A percentile compares a stretch with the other conserved stretches of the same genome.
Conservation (phyloP, 2,797 vertebrate species). For the Cossypha niveicapilla region DNA sequence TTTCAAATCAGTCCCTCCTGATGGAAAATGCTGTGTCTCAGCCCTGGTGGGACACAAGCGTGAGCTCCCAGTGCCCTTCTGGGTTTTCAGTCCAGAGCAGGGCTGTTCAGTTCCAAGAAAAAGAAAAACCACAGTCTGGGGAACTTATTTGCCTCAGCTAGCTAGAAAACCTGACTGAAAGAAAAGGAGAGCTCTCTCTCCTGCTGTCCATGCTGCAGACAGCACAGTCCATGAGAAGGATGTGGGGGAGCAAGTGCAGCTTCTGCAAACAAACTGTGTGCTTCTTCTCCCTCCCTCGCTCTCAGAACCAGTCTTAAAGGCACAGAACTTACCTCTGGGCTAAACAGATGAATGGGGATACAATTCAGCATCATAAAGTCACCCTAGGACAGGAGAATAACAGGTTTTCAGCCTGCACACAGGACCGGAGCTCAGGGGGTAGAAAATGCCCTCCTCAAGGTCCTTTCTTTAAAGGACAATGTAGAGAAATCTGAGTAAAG, state of each 20-base stretch:
- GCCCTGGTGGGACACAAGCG: rapidly evolving
- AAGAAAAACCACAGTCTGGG: not conserved
- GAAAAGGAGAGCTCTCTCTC: not conserved
- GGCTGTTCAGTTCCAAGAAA: not conserved
- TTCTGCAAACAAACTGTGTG: rapidly evolving
- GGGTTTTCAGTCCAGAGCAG: not conserved
- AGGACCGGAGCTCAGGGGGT: rapidly evolving
- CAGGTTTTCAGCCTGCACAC: not conserved
- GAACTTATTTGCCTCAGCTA: not conserved
- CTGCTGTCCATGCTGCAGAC: not conserved
- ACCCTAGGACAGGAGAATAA: not conserved
- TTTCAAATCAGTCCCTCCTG: too few relatives aligned
- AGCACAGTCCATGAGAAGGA: too few relatives aligned
- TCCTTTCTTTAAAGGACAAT: not conserved
- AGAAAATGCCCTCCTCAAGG: not conserved
- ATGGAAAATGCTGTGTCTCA: rapidly evolving
- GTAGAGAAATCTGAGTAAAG: not conserved
- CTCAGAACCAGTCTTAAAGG: not conserved
- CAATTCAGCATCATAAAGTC: not conserved
- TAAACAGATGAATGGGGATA: not conserved
- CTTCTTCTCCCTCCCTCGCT: rapidly evolving
- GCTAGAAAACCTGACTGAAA: not conserved
- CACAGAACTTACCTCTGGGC: not conserved
- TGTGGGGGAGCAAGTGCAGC: rapidly evolving
- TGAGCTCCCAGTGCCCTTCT: rapidly evolving